Evolutionary conservation across 2,888 invertebrate genomes (phyloP), one percentile per base, ranked within the genome.

Genomic region (Drosophila merina): DNA sequence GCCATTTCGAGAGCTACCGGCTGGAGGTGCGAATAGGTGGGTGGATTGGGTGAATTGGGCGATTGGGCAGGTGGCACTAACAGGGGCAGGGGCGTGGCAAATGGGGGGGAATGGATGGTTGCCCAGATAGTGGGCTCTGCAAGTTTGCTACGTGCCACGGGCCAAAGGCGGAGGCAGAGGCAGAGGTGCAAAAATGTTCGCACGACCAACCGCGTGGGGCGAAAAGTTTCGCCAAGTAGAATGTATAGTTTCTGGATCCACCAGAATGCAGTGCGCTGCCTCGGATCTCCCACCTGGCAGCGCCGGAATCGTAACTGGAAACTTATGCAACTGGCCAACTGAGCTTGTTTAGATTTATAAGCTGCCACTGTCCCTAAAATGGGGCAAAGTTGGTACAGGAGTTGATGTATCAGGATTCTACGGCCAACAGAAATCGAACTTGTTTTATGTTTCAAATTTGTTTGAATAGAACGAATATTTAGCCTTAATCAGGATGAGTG

Each of bases 251-350:
- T 36, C 69, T 45, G 36, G 38, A 47, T 25, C 30, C 44, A 38
- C 38, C 68, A 49, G 66, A 74, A 54, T 50, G 68, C 57, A 67
- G 44, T 28, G 31, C 30, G 50, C 40, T 14, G 51, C 51, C 26
- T 52, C 20, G 68, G 14, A 44, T 28, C 42, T 48, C 49, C 42
- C 38, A 36, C 28, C 62, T 50, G 59, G 30, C 38, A 20, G 44
- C 28, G 33, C 30, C 26, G 44, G 63, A 48, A 33, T 38, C 36
- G 54, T 33, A 62, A 75, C 66, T 63, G 72, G 40, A 51, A 71
- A 75, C 79, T 78, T 75, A 72, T 78, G 72, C 59, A 78, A 72
- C 75, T 75, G 72, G 75, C 51, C 75, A 58, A 56, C 60, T 69
- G 71, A 70, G 75, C 70, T 68, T 74, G 75, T 69, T 73, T 74